These are phyloP conservation scores for Tipula unca DNA, from an alignment of 2,888 invertebrate genomes.

Conservation along the genomic window DNA sequence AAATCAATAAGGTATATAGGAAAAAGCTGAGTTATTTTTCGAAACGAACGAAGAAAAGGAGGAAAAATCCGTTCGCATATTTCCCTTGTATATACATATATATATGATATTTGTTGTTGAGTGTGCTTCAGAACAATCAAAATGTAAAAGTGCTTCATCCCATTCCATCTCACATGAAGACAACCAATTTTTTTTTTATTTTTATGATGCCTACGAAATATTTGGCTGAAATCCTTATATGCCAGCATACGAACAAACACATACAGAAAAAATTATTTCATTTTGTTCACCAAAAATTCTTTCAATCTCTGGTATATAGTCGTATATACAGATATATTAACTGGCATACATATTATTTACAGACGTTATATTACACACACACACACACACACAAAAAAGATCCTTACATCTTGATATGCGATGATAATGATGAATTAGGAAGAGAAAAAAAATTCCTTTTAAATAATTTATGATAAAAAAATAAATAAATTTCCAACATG, in stretches of 20 bases:
- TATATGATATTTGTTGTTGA: background rate
- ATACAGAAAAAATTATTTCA: background rate
- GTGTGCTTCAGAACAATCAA: background rate
- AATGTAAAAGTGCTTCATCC: background rate
- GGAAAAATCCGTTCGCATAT: background rate
- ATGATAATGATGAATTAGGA: constrained; percentile 8
- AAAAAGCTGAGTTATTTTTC: background rate
- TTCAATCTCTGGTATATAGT: background rate
- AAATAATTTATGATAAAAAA: background rate
- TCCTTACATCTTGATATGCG: constrained; percentile 8
- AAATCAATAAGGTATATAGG: background rate
- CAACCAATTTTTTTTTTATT: background rate
- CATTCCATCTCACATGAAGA: background rate
- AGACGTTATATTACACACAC: background rate
- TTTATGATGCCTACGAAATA: background rate
- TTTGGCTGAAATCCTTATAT: background rate
- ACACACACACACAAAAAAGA: too few species aligned
- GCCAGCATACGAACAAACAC: background rate
- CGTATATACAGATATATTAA: background rate
- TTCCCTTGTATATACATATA: too few species aligned
- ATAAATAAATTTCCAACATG: background rate
- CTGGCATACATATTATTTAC: background rate
- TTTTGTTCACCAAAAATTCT: background rate
- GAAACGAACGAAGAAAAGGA: background rate
- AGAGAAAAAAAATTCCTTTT: background rate